Conservation (phyloP, 1,140 invertebrate species). For the Sycophaga agraensis region DNA sequence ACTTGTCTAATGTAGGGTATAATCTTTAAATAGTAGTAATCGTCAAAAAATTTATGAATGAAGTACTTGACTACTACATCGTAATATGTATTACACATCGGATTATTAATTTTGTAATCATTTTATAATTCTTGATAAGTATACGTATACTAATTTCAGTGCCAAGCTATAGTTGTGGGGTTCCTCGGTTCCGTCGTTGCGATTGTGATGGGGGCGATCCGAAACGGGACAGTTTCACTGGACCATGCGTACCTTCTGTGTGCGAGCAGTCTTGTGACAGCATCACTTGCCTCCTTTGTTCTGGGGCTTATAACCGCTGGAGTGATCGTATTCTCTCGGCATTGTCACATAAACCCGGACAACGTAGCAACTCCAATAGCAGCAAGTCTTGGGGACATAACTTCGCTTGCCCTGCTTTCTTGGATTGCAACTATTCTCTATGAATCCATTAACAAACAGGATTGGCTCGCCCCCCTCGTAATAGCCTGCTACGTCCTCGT, state of each 20-base stretch:
- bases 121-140: too few relatives aligned
- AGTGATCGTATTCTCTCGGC: slow-evolving; percentile 68
- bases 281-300: slow-evolving; percentile 73
- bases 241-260: slow-evolving; percentile 77
- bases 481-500: slow-evolving; percentile 65
- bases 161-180: slow-evolving; percentile 85
- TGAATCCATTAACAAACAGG: slow-evolving; percentile 62
- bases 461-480: slow-evolving; percentile 69
- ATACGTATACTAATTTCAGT: too few relatives aligned
- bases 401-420: slow-evolving; percentile 73
- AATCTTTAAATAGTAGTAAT: too few relatives aligned
- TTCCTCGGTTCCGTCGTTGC: slow-evolving; percentile 81
- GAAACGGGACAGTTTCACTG: slow-evolving; percentile 70
- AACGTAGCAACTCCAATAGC: slow-evolving; percentile 90
- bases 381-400: slow-evolving; percentile 82
- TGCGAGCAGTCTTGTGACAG: slow-evolving; percentile 79
- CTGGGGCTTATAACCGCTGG: slow-evolving; percentile 71
- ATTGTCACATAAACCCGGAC: slow-evolving; percentile 81
- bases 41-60: too few relatives aligned
- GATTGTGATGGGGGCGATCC: slow-evolving; percentile 77
- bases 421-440: slow-evolving; percentile 68
- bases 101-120: too few relatives aligned
- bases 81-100: too few relatives aligned
- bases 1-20: too few relatives aligned
- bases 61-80: too few relatives aligned